A percentile compares a stretch with the other conserved stretches of the same genome.
Evolutionary conservation across 2,797 vertebrate genomes (phyloP).

Genomic region (Sparus aurata): DNA sequence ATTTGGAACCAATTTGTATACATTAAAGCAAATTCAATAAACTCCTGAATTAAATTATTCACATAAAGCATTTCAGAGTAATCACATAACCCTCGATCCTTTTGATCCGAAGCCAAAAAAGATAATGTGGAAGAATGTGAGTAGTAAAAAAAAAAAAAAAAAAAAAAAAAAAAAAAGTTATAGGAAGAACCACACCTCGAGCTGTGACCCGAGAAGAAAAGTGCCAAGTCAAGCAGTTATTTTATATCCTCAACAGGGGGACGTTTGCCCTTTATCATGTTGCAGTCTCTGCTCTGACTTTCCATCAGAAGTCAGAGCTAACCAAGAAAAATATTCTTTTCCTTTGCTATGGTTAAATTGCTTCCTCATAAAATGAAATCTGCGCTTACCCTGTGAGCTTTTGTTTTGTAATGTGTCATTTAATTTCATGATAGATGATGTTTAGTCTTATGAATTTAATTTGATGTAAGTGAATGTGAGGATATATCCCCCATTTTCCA

Average conservation of each 20-base stretch:
- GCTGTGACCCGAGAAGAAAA: background rate
- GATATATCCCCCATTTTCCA: conserved; percentile 14
- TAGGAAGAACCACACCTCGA: background rate
- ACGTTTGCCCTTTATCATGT: background rate
- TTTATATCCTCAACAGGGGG: background rate
- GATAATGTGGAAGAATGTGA: too few relatives aligned
- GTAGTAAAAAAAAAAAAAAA: background rate
- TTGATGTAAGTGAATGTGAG: conserved; percentile 27
- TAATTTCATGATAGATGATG: conserved; percentile 11
- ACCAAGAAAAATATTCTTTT: background rate
- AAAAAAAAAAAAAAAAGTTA: too few relatives aligned
- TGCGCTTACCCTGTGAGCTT: conserved; percentile 15
- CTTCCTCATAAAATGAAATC: background rate
- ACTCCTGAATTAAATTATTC: background rate
- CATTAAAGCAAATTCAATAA: background rate
- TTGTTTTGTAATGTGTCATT: conserved; percentile 17
- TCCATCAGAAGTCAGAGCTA: background rate
- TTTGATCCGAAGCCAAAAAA: background rate
- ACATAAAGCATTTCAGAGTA: background rate
- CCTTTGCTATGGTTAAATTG: background rate
- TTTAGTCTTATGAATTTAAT: conserved; percentile 21
- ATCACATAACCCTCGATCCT: background rate
- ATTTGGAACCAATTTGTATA: too few relatives aligned
- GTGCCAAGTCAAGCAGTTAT: background rate
- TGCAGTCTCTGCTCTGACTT: background rate